Base-by-base conservation (phyloP, 2,797 vertebrate species). In the Pangasius krempfi region DNA sequence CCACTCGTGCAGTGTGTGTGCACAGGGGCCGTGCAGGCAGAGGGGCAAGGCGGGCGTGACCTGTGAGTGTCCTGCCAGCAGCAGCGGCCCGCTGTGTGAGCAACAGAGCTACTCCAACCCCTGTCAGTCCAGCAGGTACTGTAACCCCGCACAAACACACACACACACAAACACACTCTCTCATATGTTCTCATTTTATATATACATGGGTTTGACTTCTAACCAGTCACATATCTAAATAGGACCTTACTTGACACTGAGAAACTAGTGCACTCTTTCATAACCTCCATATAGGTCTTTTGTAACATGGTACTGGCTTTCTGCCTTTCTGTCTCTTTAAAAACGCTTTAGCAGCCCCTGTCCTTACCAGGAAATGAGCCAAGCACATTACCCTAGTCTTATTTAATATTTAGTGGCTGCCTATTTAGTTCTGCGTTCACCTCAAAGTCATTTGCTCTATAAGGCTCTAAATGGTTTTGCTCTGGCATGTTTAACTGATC, bases 1-100 rank as follows among this genome's bases (percentile, higher is more conserved):
- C 94, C 98, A 98, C 89, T 97, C 97, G 80, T 99, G 98, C 93
- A 97, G 96, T 4, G 97, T 99, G 91, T 99, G 98, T 80, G 97
- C 96, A 52, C 97, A 98, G 0, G 98, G 98, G 4, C 94, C 97
- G 1, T 99, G 98, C 92, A 96, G 95, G 50, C 96, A 98, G 25
- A 94, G 97, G 58, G 98, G 97, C 75, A 97, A 98, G 91, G 95
- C 94, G 0, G 98, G 98, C 0, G 96, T 99, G 54, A 96, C 97
- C 7, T 99, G 98, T 33, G 97, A 99, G 25, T 99, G 98, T 94
- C 97, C 98, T 86, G 94, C 97, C 0, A 97, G 97, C 89, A 97
- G 97, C 93, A 95, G 90, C 0, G 98, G 98, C 44, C 95, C 96
- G 0, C 94, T 99, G 44, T 99, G 98, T 73, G 98, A 99, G 89